Evolutionary conservation across 1,140 invertebrate species (phyloP).

Genomic region (Papilio glaucus): DNA sequence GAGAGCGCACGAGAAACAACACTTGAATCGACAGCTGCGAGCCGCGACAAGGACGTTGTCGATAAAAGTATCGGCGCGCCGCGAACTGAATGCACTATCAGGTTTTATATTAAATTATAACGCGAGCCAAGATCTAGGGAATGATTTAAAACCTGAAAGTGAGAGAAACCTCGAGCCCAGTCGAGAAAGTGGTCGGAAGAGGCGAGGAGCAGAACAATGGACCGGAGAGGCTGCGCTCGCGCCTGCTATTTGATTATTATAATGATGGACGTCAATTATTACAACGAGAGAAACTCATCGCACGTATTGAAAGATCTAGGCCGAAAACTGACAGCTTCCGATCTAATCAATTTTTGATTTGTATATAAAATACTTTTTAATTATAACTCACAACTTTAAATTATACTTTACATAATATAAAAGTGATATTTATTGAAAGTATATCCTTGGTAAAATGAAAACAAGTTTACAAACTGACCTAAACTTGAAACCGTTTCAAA

Average conservation of each 20-base stretch:
- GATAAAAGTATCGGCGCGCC: not conserved
- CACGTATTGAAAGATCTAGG: not conserved
- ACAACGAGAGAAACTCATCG: not conserved
- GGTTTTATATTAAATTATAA: not conserved
- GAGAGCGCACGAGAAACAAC: too few relatives aligned
- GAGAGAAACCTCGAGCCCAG: not conserved
- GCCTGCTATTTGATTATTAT: not conserved
- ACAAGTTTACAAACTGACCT: not conserved
- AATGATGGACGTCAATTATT: conserved; percentile 16
- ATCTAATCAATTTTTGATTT: not conserved
- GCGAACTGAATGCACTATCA: not conserved
- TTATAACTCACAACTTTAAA: not conserved
- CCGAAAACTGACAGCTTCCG: conserved; percentile 5
- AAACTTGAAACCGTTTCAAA: conserved; percentile 21
- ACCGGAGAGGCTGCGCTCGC: not conserved
- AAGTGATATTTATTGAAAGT: conserved; percentile 5
- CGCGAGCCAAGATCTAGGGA: not conserved
- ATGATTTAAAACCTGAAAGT: conserved; percentile 5
- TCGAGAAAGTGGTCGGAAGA: not conserved
- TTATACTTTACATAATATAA: not conserved
- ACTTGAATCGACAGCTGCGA: not conserved
- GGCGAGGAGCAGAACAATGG: not conserved
- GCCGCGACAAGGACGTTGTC: conserved; percentile 1
- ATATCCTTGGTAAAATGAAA: not conserved
- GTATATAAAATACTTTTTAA: too few relatives aligned